Conservation (phyloP, 2,888 invertebrate species). For the Pristionchus entomophagus region DNA sequence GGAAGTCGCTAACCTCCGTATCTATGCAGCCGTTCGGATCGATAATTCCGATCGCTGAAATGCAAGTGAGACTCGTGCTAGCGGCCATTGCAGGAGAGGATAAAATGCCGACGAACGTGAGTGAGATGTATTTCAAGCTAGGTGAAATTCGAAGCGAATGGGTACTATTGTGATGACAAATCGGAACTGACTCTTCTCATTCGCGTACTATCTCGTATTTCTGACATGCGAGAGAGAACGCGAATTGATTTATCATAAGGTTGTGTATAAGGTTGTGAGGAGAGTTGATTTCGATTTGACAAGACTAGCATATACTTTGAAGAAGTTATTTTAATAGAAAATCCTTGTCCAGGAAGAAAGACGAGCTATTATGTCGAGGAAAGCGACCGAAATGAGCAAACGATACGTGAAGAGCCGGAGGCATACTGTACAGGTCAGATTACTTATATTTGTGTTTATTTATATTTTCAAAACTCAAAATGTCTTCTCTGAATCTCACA, state of each 20-base stretch:
- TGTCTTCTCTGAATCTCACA: too few relatives aligned
- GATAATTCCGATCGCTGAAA: conserved; percentile 78
- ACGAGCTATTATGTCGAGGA: conserved; percentile 58
- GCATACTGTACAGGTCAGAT: conserved; percentile 77
- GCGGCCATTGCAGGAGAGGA: conserved; percentile 56
- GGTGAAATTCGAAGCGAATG: neutral
- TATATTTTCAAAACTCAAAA: neutral
- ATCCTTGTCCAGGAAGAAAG: neutral
- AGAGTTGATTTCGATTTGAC: too few relatives aligned
- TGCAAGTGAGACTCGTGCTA: conserved; percentile 78
- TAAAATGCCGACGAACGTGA: neutral
- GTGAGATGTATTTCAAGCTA: too few relatives aligned
- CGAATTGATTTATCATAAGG: too few relatives aligned
- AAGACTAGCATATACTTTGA: neutral
- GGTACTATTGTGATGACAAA: too few relatives aligned
- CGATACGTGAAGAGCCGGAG: conserved; percentile 70
- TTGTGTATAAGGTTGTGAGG: too few relatives aligned
- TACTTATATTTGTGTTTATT: neutral
- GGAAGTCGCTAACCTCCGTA: neutral
- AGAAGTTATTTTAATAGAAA: neutral
- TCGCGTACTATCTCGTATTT: too few relatives aligned
- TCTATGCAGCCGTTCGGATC: conserved; percentile 76
- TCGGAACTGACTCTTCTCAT: too few relatives aligned
- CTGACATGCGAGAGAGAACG: too few relatives aligned
- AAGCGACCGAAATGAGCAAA: conserved; percentile 68